Evolutionary conservation across 2,888 invertebrate species (phyloP).

Genomic region (Keiferia lycopersicella): DNA sequence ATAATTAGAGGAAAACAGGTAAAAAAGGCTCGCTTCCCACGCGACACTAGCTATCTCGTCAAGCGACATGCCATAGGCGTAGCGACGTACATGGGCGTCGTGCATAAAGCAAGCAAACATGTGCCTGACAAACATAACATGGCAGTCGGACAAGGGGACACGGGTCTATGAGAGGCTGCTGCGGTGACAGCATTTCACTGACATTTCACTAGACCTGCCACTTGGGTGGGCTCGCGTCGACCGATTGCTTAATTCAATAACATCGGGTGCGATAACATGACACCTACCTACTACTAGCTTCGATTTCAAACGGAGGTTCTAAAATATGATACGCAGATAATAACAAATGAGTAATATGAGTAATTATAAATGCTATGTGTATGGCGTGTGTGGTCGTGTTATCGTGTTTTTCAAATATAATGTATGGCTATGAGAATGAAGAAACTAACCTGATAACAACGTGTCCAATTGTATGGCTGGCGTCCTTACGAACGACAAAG

Average conservation of each 20-base stretch:
- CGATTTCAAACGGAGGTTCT: slow-evolving; percentile 21
- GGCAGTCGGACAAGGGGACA: slow-evolving; percentile 44
- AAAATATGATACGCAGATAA: slow-evolving; percentile 16
- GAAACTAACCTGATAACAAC: slow-evolving; percentile 90
- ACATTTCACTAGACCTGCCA: slow-evolving; percentile 5
- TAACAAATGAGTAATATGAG: slow-evolving; percentile 17
- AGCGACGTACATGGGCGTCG: slow-evolving; percentile 41
- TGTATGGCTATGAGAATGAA: neutral
- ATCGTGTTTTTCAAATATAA: slow-evolving; percentile 1
- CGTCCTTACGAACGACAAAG: slow-evolving; percentile 89
- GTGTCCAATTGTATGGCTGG: slow-evolving; percentile 85
- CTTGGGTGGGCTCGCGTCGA: slow-evolving; percentile 32
- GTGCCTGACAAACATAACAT: slow-evolving; percentile 42
- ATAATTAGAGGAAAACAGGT: slow-evolving; percentile 20
- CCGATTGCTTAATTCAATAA: slow-evolving; percentile 30
- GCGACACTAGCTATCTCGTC: slow-evolving; percentile 48
- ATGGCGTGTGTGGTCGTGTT: slow-evolving; percentile 4
- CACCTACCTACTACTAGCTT: slow-evolving; percentile 24
- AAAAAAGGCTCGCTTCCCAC: slow-evolving; percentile 40
- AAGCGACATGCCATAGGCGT: slow-evolving; percentile 45
- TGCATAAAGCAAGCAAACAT: slow-evolving; percentile 44
- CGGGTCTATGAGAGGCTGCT: slow-evolving; percentile 47
- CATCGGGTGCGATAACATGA: slow-evolving; percentile 23
- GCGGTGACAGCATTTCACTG: slow-evolving; percentile 49
- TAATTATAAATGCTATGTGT: slow-evolving; percentile 4